Conservation (phyloP, 2,113 vertebrate species). For the Gymnocephalus cernua region DNA sequence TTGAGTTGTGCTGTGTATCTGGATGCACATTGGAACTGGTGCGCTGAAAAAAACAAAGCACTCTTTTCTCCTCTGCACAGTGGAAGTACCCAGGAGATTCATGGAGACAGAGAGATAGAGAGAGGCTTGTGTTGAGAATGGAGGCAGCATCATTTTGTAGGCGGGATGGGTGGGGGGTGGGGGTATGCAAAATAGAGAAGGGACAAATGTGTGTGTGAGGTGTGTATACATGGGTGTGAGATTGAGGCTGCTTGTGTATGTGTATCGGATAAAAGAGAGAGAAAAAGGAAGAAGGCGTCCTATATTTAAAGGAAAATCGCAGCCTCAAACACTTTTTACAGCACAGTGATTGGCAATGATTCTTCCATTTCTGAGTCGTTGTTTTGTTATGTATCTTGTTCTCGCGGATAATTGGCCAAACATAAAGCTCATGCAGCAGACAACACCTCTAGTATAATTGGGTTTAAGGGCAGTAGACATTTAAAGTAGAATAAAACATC, state of each 20-base stretch:
- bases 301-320: slow-evolving; percentile 36
- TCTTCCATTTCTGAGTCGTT: slow-evolving; percentile 54
- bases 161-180: slow-evolving; percentile 3
- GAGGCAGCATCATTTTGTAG: slow-evolving; percentile 45
- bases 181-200: slow-evolving; percentile 37
- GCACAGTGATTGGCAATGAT: slow-evolving; percentile 16
- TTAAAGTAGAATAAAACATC: slow-evolving; percentile 26
- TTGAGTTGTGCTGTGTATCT: slow-evolving; percentile 24
- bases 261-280: slow-evolving; percentile 20
- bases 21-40: slow-evolving; percentile 30
- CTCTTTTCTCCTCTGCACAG: slow-evolving; percentile 35
- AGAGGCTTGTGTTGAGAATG: slow-evolving; percentile 28
- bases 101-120: slow-evolving; percentile 22
- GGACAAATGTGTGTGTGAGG: neutral
- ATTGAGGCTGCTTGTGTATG: neutral
- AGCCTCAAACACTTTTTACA: slow-evolving; percentile 9
- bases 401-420: slow-evolving; percentile 57
- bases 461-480: slow-evolving; percentile 28
- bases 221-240: neutral
- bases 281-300: neutral
- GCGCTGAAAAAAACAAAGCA: slow-evolving; percentile 37
- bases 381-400: slow-evolving; percentile 33
- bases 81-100: slow-evolving; percentile 51
- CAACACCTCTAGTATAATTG: slow-evolving; percentile 7
- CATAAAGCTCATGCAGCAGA: slow-evolving; percentile 20